Evolutionary conservation across 2,888 invertebrate species (phyloP).

Genomic region (Drosophila setosimentum): DNA sequence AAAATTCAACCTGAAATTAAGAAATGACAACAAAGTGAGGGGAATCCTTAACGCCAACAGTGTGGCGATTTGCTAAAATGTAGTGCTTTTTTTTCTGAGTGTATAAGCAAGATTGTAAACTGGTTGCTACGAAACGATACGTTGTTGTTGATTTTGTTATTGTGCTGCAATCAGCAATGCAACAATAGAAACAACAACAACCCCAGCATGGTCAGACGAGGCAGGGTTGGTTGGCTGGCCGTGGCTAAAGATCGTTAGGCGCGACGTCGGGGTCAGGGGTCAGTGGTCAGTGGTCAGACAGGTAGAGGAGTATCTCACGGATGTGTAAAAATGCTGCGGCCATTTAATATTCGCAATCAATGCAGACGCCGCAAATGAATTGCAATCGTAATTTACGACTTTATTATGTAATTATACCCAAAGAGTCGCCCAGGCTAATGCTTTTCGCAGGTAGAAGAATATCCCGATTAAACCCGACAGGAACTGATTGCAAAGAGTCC

Average conservation of each 20-base stretch:
- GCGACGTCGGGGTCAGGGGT: conserved; percentile 55
- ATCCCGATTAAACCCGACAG: conserved; percentile 44
- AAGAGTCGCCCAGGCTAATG: conserved; percentile 55
- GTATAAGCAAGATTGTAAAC: conserved; percentile 31
- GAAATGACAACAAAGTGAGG: not conserved
- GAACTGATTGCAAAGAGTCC: conserved; percentile 54
- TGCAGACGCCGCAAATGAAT: conserved; percentile 67
- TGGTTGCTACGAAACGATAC: conserved; percentile 31
- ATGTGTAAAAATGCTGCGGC: conserved; percentile 29
- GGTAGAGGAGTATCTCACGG: conserved; percentile 40
- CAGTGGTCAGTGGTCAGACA: conserved; percentile 35
- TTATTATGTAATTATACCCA: conserved; percentile 23
- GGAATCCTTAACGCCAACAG: too few relatives aligned
- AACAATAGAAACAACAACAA: conserved; percentile 7
- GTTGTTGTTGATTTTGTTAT: not conserved
- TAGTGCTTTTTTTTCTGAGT: not conserved
- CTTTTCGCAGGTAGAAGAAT: conserved; percentile 23
- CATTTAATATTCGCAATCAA: conserved; percentile 55
- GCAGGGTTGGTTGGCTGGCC: conserved; percentile 26
- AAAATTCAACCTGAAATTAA: not conserved
- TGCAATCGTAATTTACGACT: conserved; percentile 44
- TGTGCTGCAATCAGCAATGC: conserved; percentile 34
- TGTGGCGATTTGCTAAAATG: too few relatives aligned
- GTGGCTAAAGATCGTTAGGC: conserved; percentile 82
- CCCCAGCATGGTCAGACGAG: conserved; percentile 18